Percentiles rank a stretch among this genome's conserved stretches.
Evolutionary conservation across 1,140 invertebrate species (phyloP).

Genomic region (Calephelis nemesis): DNA sequence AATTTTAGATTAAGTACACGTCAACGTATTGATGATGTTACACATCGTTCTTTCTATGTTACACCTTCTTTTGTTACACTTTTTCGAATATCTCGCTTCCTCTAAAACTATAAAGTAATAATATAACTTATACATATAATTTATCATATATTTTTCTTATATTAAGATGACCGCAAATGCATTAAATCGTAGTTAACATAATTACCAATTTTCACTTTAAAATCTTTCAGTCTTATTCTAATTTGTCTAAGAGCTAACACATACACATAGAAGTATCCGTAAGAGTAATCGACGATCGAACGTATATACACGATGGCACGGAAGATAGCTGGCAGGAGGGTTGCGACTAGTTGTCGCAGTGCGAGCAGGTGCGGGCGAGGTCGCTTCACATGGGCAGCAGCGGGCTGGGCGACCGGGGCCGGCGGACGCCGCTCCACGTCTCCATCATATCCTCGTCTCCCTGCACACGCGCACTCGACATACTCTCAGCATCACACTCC

Average conservation of each 20-base stretch:
- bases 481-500: constrained; percentile 76
- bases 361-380: constrained; percentile 7
- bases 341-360: constrained; percentile 23
- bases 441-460: constrained; percentile 78
- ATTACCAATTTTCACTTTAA: neutral
- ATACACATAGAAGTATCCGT: constrained; percentile 7
- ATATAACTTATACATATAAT: no score
- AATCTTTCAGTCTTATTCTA: neutral
- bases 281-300: constrained; percentile 23
- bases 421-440: constrained; percentile 62
- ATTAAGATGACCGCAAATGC: no score
- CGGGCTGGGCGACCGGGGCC: constrained; percentile 64
- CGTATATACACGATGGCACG: constrained; percentile 31
- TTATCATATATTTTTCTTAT: no score
- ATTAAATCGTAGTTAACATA: no score
- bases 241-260: constrained; percentile 8
- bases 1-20: no score
- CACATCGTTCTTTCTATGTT: no score
- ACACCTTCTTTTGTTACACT: no score
- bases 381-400: constrained; percentile 59
- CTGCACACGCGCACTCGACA: constrained; percentile 77
- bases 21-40: no score
- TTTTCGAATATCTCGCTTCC: no score
- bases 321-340: constrained; percentile 37
- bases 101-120: no score